phyloP scores from a whole-genome alignment of 2,888 invertebrate genomes.

The Watsonalla binaria region DNA sequence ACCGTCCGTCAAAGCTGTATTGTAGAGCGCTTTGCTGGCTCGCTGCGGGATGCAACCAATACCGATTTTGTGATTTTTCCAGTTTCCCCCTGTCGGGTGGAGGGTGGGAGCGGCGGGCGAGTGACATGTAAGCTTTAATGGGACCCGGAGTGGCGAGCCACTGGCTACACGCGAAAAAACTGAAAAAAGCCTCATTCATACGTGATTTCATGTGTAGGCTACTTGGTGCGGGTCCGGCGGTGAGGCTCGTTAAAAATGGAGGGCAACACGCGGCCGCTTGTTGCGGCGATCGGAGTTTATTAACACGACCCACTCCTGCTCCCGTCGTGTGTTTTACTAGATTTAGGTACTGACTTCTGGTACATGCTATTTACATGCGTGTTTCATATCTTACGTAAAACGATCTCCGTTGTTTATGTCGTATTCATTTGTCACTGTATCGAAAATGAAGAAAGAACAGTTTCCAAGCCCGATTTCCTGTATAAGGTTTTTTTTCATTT shows the following conservation, averaged over 20 bases:
- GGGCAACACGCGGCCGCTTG: slow-evolving; percentile 64
- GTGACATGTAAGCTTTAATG: slow-evolving; percentile 78
- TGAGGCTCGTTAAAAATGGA: slow-evolving; percentile 76
- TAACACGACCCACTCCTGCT: slow-evolving; percentile 52
- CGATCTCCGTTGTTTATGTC: background rate
- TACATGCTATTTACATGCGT: slow-evolving; percentile 1
- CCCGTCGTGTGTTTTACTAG: slow-evolving; percentile 45
- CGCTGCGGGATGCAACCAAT: slow-evolving; percentile 68
- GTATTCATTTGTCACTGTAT: too few species aligned
- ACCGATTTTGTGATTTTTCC: slow-evolving; percentile 75
- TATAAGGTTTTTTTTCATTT: too few species aligned
- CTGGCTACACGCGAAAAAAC: slow-evolving; percentile 72
- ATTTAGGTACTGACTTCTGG: slow-evolving; percentile 24
- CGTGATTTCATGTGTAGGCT: slow-evolving; percentile 78
- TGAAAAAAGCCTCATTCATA: slow-evolving; percentile 76
- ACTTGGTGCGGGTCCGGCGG: slow-evolving; percentile 73
- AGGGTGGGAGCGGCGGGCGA: slow-evolving; percentile 41
- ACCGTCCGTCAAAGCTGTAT: slow-evolving; percentile 76
- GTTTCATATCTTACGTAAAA: background rate
- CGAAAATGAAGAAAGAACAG: too few species aligned
- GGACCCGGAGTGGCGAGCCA: slow-evolving; percentile 65
- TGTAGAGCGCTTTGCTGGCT: slow-evolving; percentile 59
- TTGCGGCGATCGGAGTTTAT: slow-evolving; percentile 73
- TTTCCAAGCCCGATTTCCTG: too few species aligned
- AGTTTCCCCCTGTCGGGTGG: slow-evolving; percentile 26